Evolutionary conservation across 2,113 vertebrate genomes (phyloP).

Genomic region (Rhipidura dahli): DNA sequence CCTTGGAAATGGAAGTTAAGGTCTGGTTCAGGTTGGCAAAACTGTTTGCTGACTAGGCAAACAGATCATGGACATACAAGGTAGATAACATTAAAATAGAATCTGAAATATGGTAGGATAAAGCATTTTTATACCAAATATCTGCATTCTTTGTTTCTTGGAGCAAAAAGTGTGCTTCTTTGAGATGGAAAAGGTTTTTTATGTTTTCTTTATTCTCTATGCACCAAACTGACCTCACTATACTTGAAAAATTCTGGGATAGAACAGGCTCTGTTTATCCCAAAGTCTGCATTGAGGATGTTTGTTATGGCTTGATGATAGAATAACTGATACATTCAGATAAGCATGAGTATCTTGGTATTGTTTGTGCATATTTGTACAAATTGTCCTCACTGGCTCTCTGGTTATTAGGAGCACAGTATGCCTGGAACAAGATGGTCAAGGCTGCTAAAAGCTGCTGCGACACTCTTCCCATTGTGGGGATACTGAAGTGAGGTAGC

Average conservation of each 20-base stretch:
- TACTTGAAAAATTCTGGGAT: not conserved
- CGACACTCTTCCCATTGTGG: not conserved
- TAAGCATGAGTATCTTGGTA: not conserved
- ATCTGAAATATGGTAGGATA: not conserved
- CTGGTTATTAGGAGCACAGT: not conserved
- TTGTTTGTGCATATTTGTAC: not conserved
- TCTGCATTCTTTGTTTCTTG: not conserved
- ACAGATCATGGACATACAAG: not conserved
- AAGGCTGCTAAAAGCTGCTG: not conserved
- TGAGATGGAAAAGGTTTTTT: not conserved
- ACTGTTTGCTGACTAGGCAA: not conserved
- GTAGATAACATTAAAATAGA: not conserved
- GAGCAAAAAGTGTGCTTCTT: not conserved
- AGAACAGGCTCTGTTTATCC: not conserved
- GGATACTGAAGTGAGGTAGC: not conserved
- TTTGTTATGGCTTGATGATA: not conserved
- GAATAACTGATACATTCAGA: not conserved
- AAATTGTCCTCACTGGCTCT: not conserved
- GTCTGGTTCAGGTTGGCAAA: not conserved
- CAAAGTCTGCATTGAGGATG: not conserved
- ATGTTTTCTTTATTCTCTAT: not conserved
- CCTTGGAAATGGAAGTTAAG: not conserved
- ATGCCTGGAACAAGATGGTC: not conserved
- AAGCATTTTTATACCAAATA: not conserved
- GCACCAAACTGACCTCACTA: not conserved